These are phyloP conservation scores for Aptenodytes forsteri DNA, from an alignment of 2,113 vertebrate genomes.

Conservation along the genomic window DNA sequence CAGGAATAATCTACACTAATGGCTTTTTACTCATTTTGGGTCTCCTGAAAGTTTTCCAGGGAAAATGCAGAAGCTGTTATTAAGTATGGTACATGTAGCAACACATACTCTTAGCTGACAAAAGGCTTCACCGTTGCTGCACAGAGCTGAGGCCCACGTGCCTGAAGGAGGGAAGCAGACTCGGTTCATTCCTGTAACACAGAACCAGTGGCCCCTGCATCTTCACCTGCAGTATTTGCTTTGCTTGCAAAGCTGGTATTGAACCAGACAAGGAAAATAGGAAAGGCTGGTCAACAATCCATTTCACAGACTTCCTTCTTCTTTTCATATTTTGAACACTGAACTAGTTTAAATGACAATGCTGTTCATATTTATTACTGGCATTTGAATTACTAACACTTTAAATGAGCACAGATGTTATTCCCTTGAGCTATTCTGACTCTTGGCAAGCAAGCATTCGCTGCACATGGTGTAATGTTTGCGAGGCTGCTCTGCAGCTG, in stretches of 20 bases:
- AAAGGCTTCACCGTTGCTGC: fast-evolving
- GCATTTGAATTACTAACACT: not conserved
- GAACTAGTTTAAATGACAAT: not conserved
- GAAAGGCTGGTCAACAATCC: not conserved
- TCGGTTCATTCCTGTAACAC: not conserved
- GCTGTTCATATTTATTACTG: not conserved
- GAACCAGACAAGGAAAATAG: not conserved
- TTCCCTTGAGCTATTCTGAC: not conserved
- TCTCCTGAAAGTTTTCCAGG: not conserved
- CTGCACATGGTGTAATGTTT: fast-evolving
- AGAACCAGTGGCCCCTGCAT: fast-evolving
- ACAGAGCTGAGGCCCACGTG: not conserved
- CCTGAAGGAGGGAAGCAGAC: not conserved
- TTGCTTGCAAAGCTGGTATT: not conserved
- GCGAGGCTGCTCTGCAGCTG: too few relatives aligned
- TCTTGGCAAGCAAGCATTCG: not conserved
- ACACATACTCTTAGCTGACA: not conserved
- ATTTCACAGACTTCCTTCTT: not conserved
- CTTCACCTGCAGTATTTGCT: not conserved
- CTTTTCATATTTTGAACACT: not conserved
- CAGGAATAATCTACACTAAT: not conserved
- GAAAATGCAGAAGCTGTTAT: not conserved
- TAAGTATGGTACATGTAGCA: not conserved
- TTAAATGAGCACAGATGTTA: fast-evolving
- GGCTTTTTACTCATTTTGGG: not conserved